Base-by-base conservation (phyloP, 2,888 invertebrate genomes). In the Drosophila anomelani region DNA sequence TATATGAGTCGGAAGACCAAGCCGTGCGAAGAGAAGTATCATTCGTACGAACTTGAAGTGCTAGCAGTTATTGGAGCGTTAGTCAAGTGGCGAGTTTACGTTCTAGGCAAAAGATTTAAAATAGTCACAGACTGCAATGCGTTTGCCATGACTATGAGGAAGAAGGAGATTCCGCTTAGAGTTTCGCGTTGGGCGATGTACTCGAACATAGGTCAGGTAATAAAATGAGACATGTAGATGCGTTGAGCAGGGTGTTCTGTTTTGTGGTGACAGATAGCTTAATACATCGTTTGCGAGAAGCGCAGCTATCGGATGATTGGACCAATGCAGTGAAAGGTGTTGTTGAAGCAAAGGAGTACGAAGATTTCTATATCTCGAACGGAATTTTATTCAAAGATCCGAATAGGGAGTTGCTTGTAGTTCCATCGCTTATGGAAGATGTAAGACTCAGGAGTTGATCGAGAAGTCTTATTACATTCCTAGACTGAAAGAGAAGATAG, bases 261-360 rank as follows among this genome's bases (percentile, higher is more conserved):
- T n/a, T n/a, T n/a, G n/a, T 56, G 38, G 12, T 55, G 12, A 57
- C 51, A 0, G 62, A 67, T 12, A 64, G 39, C 41, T 12, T 59
- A 3, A 17, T 62, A 6, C n/a, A 57, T 36, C 43, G 47, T 9
- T 26, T 59, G 2, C 44, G 49, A 20, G 38, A 54, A 13, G 23
- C 54, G 26, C 39, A 51, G 38, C 43, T 41, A 36, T 20, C 9
- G 15, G 53, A 53, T 36, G 51, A 36, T 1, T 51, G 7, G 17
- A 32, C 17, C 8, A 36, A 13, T 34, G 36, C 13, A 4, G 20
- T 34, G 13, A 51, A 20, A 5, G 15, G 17, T 36, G 36, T 53
- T 13, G 36, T 53, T 15, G 9, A 36, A 2, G 20, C 9, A 0
- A 53, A 53, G 9, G 36, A 13, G 8, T 36, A 51, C 36, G 51